Base-by-base conservation (phyloP, 2,888 invertebrate species). In the Taenaris catops region DNA sequence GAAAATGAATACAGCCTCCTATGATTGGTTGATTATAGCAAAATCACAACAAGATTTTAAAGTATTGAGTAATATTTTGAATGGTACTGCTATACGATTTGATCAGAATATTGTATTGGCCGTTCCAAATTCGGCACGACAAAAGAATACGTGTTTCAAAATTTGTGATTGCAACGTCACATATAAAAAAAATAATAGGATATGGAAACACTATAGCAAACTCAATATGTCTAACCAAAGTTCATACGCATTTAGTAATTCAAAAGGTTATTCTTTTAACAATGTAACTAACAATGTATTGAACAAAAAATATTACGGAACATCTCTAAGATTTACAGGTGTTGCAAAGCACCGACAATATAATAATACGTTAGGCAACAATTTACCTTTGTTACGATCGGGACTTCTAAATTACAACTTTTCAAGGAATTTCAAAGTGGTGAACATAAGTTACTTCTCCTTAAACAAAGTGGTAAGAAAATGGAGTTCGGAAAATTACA, bases 81-180 rank as follows among this genome's bases (percentile, higher is more conserved):
- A 81, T 38, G 55, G 53, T 4, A 74, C 78, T 0, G 58, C 67
- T 0, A 49, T 84, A 9, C 61, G 79, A 0, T 86, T 79, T 35
- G 81, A 86, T 43, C 79, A 83, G 46, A 78, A 75, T 25, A 55
- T 84, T 3, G 49, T 78, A 1, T 64, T 71, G 2, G 63, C 62
- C 1, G 75, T 67, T 34, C 62, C 72, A 0, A 44, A 52, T 12
- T n/a, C 33, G 1, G 25, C 34, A 11, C 12, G 43, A 4, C 29
- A 12, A 3, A 19, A 26, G 1, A 36, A n/a, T n/a, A 25, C 26
- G 4, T 25, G 46, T 3, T 8, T 55, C 0, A 55, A 54, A 4
- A 18, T 81, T 1, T 81, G 81, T 31, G 60, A 66, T 12, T 38
- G 25, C 0, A 81, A 78, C 44, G 80, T 81, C 37, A 34, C 47